Percentiles rank a stretch among this genome's conserved stretches.
Conservation (phyloP, 2,113 vertebrate species). For the Callionymus lyra region DNA sequence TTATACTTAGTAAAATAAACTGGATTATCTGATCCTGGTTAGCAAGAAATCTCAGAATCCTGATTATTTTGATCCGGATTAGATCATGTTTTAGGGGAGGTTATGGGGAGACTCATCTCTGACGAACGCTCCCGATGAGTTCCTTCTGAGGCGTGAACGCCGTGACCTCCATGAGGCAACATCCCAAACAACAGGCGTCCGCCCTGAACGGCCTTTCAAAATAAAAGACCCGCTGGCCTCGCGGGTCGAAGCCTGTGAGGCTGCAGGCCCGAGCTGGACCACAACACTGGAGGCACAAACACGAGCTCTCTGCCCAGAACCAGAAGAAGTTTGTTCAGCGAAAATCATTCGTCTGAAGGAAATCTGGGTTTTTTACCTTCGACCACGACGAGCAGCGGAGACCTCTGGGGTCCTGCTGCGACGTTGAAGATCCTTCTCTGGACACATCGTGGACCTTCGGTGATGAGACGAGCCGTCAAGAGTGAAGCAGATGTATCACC, state of each 20-base stretch:
- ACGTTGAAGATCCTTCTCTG: conserved; percentile 66
- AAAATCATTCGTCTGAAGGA: too few species aligned
- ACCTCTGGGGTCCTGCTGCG: conserved; percentile 38
- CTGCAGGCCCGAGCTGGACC: conserved; percentile 64
- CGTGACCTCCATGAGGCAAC: conserved; percentile 69
- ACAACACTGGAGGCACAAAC: conserved; percentile 64
- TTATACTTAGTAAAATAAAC: too few species aligned
- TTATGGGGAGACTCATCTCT: conserved; percentile 56
- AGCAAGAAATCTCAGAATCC: too few species aligned
- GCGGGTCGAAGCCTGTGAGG: conserved; percentile 52
- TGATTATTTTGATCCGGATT: too few species aligned
- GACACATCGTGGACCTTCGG: conserved; percentile 66
- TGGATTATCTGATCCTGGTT: too few species aligned
- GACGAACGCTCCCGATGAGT: conserved; percentile 59
- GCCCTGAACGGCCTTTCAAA: conserved; percentile 60
- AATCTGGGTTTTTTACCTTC: conserved; percentile 58
- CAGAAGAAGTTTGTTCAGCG: background rate
- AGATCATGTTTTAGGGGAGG: too few species aligned
- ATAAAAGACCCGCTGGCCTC: conserved; percentile 47
- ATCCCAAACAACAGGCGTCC: conserved; percentile 62
- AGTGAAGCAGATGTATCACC: background rate
- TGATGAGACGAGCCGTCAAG: background rate
- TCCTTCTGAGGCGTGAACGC: conserved; percentile 48
- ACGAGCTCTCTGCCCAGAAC: conserved; percentile 59
- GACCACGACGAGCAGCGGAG: conserved; percentile 59